Evolutionary conservation across 1,140 invertebrate genomes (phyloP).

Genomic region (Bombus balteatus): DNA sequence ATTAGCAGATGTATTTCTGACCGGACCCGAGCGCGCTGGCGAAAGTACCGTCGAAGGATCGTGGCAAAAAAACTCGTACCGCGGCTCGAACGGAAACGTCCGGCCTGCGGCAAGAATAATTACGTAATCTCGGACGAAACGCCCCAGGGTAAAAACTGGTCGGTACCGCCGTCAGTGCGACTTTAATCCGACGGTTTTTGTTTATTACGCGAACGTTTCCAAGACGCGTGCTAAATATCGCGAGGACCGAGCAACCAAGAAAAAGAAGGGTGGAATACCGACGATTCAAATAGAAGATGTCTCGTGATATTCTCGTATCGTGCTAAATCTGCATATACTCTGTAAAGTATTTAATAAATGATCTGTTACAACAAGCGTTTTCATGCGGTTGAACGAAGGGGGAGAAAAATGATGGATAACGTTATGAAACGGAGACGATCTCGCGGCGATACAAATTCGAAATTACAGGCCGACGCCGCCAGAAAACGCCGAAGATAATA

Average conservation of each 20-base stretch:
- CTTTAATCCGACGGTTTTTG: slow-evolving; percentile 46
- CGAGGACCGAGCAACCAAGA: not conserved
- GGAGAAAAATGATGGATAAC: slow-evolving; percentile 19
- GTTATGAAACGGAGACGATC: slow-evolving; percentile 47
- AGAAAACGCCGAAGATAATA: slow-evolving; percentile 76
- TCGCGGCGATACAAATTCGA: slow-evolving; percentile 67
- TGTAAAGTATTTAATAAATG: too few relatives aligned
- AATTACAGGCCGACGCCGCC: slow-evolving; percentile 51
- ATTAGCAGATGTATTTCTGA: slow-evolving; percentile 69
- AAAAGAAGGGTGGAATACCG: not conserved
- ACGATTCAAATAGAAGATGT: not conserved
- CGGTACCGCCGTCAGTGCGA: not conserved
- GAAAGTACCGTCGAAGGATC: slow-evolving; percentile 60
- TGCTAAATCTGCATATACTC: too few relatives aligned
- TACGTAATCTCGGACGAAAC: slow-evolving; percentile 65
- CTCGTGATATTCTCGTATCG: too few relatives aligned
- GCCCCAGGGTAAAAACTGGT: slow-evolving; percentile 2
- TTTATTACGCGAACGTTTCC: not conserved
- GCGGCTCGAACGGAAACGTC: slow-evolving; percentile 55
- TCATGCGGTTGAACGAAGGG: not conserved
- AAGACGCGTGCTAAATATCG: not conserved
- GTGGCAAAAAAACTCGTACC: slow-evolving; percentile 54
- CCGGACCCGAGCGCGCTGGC: not conserved
- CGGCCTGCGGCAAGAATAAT: slow-evolving; percentile 65
- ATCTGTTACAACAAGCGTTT: too few relatives aligned